A percentile compares a stretch with the other conserved stretches of the same genome.
These are phyloP conservation scores for Venturia canescens DNA, from an alignment of 1,140 invertebrate species.

Conservation along the genomic window DNA sequence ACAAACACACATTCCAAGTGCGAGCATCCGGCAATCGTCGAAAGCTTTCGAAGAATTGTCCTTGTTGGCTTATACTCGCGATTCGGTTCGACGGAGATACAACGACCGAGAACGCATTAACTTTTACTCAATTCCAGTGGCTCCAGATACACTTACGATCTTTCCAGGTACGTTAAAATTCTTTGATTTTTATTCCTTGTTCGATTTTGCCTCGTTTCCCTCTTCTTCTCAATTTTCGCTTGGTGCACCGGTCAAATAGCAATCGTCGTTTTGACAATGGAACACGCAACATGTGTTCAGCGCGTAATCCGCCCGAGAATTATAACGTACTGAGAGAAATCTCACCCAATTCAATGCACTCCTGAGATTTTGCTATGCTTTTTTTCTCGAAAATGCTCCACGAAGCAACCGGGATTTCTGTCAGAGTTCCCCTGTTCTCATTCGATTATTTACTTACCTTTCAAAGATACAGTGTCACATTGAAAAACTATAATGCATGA, in stretches of 20 bases:
- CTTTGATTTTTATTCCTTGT: too few species aligned
- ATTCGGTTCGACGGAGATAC: too few species aligned
- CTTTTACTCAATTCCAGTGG: too few species aligned
- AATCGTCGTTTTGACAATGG: constrained; percentile 36
- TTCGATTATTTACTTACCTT: background rate
- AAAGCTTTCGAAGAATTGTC: too few species aligned
- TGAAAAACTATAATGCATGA: background rate
- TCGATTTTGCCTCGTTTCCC: background rate
- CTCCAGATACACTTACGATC: background rate
- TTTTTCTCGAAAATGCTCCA: constrained; percentile 23
- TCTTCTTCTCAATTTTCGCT: constrained; percentile 5
- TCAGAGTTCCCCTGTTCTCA: background rate
- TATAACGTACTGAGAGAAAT: constrained; percentile 29
- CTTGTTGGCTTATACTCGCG: too few species aligned
- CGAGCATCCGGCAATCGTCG: too few species aligned
- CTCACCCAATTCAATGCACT: constrained; percentile 8
- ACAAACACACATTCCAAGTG: too few species aligned
- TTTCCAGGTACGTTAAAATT: background rate
- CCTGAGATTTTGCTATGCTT: background rate
- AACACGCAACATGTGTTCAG: constrained; percentile 30
- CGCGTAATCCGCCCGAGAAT: constrained; percentile 16
- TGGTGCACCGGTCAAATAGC: constrained; percentile 37
- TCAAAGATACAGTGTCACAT: background rate
- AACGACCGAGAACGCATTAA: too few species aligned
- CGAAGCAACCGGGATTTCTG: background rate